phyloP scores from a whole-genome alignment of 2,797 vertebrate genomes.

The Parauchenoglanis ngamensis region DNA sequence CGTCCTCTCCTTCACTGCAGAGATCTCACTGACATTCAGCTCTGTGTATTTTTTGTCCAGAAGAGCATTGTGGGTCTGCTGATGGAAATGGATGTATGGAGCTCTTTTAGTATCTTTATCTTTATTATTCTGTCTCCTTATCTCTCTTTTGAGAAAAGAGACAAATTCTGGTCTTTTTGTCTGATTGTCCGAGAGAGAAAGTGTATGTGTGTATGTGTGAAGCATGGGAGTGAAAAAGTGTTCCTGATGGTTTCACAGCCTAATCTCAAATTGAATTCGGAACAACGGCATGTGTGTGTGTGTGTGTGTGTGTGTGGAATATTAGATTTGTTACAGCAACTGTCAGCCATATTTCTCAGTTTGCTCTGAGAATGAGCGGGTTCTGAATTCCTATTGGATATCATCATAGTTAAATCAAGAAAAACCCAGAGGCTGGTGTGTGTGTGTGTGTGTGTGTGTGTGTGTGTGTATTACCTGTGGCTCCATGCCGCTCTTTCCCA shows the following conservation, averaged over 20 bases:
- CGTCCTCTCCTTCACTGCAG: slow-evolving; percentile 18
- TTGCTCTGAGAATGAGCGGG: slow-evolving; percentile 9
- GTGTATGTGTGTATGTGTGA: neutral
- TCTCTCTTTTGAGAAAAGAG: neutral
- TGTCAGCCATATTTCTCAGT: slow-evolving; percentile 32
- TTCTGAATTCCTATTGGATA: slow-evolving; percentile 19
- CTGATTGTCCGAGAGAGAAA: neutral
- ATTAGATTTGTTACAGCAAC: slow-evolving; percentile 20
- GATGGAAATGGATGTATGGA: neutral
- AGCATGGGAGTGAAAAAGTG: slow-evolving; percentile 10
- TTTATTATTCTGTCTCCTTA: neutral
- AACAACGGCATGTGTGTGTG: neutral
- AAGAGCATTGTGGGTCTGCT: neutral
- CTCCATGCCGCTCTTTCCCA: slow-evolving; percentile 72
- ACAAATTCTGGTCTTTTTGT: neutral
- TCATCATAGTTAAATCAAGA: slow-evolving; percentile 9
- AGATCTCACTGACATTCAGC: neutral
- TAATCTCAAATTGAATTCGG: neutral
- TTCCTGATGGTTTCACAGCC: neutral
- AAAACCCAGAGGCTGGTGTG: neutral
- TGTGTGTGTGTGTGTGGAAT: slow-evolving; percentile 15
- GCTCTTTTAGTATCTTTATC: neutral
- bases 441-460: slow-evolving; percentile 13
- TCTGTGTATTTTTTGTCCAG: neutral
- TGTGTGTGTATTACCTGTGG: slow-evolving; percentile 66